Evolutionary conservation across 2,888 invertebrate genomes (phyloP).

Genomic region (Lymantria dispar): DNA sequence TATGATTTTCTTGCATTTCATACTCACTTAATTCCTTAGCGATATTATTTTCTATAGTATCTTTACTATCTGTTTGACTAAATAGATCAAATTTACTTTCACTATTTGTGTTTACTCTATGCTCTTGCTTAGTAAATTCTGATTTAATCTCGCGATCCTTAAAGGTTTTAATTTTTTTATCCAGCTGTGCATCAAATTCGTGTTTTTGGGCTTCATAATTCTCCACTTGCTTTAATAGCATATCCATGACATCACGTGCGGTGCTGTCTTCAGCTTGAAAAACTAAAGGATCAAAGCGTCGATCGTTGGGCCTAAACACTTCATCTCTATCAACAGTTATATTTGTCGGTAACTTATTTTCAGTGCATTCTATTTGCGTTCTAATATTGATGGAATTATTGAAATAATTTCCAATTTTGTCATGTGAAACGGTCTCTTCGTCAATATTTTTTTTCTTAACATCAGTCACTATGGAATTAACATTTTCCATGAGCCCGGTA

Average conservation of each 20-base stretch:
- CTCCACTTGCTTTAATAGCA: constrained; percentile 45
- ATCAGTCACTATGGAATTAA: constrained; percentile 16
- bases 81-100: constrained; percentile 32
- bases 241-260: constrained; percentile 46
- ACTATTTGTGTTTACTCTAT: constrained; percentile 41
- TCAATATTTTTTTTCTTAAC: constrained; percentile 24
- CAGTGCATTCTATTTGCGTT: constrained; percentile 8
- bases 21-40: constrained; percentile 53
- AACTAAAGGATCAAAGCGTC: constrained; percentile 5
- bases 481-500: constrained; percentile 20
- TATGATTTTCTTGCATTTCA: constrained; percentile 49
- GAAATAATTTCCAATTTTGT: constrained; percentile 6
- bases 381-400: constrained; percentile 8
- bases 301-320: constrained; percentile 7
- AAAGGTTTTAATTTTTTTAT: constrained; percentile 39
- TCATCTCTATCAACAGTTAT: constrained; percentile 12
- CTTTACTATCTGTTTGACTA: constrained; percentile 30
- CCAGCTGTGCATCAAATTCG: constrained; percentile 44
- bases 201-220: constrained; percentile 34
- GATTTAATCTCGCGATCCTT: constrained; percentile 44
- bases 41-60: constrained; percentile 42
- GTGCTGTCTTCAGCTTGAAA: constrained; percentile 39
- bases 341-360: constrained; percentile 9
- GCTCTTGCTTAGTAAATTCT: constrained; percentile 45
- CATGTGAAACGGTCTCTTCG: constrained; percentile 10